Percentiles rank a stretch among this genome's conserved stretches.
These are phyloP conservation scores for Rhopilema esculentum DNA, from an alignment of 30 jellyfish, hydroid and myxozoan genomes.

Conservation along the genomic window DNA sequence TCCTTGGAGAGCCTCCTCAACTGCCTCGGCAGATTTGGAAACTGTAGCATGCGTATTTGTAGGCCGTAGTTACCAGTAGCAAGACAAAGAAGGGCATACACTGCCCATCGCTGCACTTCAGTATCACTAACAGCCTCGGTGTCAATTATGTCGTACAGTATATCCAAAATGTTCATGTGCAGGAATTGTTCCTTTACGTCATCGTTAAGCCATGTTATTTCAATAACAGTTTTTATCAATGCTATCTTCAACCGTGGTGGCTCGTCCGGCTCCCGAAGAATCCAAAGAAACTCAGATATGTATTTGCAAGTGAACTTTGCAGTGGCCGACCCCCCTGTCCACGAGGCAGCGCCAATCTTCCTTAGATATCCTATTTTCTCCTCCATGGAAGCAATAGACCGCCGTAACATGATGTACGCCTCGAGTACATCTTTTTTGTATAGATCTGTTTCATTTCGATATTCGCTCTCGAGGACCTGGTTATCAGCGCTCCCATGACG, in stretches of 20 bases:
- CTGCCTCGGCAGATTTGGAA: constrained; percentile 7
- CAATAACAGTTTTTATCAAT: constrained; percentile 30
- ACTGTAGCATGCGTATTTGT: constrained; percentile 20
- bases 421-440: constrained; percentile 44
- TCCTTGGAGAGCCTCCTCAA: constrained; percentile 27
- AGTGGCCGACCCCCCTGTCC: constrained; percentile 60
- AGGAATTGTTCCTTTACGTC: constrained; percentile 17
- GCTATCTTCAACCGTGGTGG: constrained; percentile 20
- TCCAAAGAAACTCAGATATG: constrained; percentile 8
- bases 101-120: constrained; percentile 68
- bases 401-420: constrained; percentile 19
- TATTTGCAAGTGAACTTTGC: constrained; percentile 47
- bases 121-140: not conserved
- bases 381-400: constrained; percentile 20
- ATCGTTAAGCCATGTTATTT: constrained; percentile 41
- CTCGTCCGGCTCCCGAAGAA: constrained; percentile 25
- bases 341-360: constrained; percentile 38
- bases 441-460: constrained; percentile 39
- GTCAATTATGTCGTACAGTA: constrained; percentile 15
- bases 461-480: not conserved
- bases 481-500: constrained; percentile 24
- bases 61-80: constrained; percentile 19
- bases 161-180: constrained; percentile 5
- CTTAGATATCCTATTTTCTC: constrained; percentile 12
- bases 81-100: constrained; percentile 52